A percentile compares a stretch with the other conserved stretches of the same genome.
phyloP scores from a whole-genome alignment of 2,113 vertebrate species.

The Urocolius indicus region DNA sequence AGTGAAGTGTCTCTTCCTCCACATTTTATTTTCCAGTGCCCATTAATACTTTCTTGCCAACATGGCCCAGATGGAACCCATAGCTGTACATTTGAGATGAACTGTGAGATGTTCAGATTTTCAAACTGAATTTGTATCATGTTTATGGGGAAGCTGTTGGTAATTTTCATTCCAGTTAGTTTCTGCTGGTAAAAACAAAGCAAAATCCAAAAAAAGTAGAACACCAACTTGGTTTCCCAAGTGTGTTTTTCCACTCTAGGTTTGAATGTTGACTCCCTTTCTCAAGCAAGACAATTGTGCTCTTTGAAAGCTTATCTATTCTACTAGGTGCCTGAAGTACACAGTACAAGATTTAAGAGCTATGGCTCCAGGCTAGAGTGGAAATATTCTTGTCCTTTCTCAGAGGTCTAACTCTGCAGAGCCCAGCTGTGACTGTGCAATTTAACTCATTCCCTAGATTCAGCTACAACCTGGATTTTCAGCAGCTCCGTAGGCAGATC shows the following conservation, averaged over 20 bases:
- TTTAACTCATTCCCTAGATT: conserved; percentile 6
- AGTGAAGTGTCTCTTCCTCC: background rate
- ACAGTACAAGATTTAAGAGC: background rate
- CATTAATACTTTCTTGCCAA: background rate
- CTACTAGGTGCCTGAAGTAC: background rate
- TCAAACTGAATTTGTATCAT: background rate
- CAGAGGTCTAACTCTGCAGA: background rate
- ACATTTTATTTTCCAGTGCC: background rate
- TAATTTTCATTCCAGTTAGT: background rate
- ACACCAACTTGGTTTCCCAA: background rate
- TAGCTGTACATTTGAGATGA: background rate
- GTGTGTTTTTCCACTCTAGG: background rate
- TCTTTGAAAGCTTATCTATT: background rate
- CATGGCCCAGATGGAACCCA: background rate
- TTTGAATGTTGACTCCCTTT: conserved; percentile 40
- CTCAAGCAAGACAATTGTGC: background rate
- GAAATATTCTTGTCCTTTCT: conserved; percentile 6
- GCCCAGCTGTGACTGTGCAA: conserved; percentile 9
- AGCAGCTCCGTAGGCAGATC: background rate
- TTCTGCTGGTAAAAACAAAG: background rate
- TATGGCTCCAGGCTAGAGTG: background rate
- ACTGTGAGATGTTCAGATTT: background rate
- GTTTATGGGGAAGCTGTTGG: background rate
- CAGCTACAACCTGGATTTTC: conserved; percentile 7
- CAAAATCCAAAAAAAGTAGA: background rate